Percentiles rank a stretch among this genome's conserved stretches.
Conservation (phyloP, 2,797 vertebrate genomes). For the Sarcoramphus papa region DNA sequence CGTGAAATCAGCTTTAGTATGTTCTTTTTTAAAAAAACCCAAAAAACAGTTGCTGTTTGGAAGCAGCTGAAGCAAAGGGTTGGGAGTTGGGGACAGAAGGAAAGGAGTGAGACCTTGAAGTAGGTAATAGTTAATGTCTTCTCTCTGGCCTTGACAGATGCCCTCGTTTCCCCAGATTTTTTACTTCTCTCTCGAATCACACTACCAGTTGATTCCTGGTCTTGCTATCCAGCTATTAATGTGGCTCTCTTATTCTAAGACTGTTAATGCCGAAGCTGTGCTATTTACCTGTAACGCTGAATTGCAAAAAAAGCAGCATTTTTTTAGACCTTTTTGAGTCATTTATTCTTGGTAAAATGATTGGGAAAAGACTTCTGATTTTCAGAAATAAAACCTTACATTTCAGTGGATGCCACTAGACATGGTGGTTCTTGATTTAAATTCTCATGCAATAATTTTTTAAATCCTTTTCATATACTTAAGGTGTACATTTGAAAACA, state of each 20-base stretch:
- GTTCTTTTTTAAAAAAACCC: not conserved
- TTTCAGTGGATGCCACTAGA: not conserved
- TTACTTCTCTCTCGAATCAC: not conserved
- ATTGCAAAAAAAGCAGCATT: not conserved
- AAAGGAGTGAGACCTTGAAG: not conserved
- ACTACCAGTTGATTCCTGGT: not conserved
- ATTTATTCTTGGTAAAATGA: not conserved
- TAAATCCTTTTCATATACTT: not conserved
- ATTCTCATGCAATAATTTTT: not conserved
- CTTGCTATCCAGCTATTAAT: not conserved
- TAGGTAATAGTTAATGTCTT: not conserved
- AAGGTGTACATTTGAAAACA: not conserved
- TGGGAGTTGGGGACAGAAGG: not conserved
- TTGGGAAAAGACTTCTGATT: not conserved
- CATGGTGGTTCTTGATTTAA: not conserved
- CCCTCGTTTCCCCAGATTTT: not conserved
- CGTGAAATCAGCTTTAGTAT: not conserved
- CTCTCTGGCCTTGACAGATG: not conserved
- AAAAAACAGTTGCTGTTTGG: not conserved
- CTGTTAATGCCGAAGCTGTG: not conserved
- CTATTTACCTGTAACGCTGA: not conserved
- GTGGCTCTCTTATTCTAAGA: not conserved
- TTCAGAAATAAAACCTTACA: not conserved
- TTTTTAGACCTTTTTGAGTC: not conserved
- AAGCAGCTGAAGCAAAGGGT: not conserved